Conservation (phyloP, 2,113 vertebrate species). For the Merops nubicus region DNA sequence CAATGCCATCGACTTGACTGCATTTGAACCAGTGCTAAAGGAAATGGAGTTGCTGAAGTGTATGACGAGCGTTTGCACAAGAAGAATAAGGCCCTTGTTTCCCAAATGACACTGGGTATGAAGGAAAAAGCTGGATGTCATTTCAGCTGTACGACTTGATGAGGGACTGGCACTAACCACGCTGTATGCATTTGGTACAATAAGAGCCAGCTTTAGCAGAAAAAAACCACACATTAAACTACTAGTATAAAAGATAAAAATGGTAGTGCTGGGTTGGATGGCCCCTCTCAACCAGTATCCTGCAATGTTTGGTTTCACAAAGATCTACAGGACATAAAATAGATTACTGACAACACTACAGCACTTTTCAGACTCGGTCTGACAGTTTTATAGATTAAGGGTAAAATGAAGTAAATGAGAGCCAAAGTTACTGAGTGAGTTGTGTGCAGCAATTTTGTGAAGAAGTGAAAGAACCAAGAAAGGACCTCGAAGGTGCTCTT, state of each 20-base stretch:
- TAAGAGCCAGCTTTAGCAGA: background rate
- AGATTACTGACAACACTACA: background rate
- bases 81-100: fast-evolving
- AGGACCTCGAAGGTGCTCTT: background rate
- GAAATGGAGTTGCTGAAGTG: background rate
- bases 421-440: background rate
- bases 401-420: background rate
- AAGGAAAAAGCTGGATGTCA: background rate
- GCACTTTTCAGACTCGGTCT: background rate
- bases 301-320: background rate
- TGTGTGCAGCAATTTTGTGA: background rate
- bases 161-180: background rate
- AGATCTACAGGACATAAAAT: background rate
- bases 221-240: background rate
- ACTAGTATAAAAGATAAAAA: background rate
- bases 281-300: background rate
- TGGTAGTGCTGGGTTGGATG: fast-evolving
- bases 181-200: background rate
- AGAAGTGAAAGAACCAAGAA: background rate
- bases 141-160: background rate
- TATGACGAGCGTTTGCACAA: background rate
- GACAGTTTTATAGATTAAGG: background rate
- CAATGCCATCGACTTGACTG: background rate
- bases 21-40: background rate
- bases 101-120: background rate